Percentiles rank a stretch among this genome's conserved stretches.
These are phyloP conservation scores for Leucoma salicis DNA, from an alignment of 2,888 invertebrate genomes.

Conservation along the genomic window DNA sequence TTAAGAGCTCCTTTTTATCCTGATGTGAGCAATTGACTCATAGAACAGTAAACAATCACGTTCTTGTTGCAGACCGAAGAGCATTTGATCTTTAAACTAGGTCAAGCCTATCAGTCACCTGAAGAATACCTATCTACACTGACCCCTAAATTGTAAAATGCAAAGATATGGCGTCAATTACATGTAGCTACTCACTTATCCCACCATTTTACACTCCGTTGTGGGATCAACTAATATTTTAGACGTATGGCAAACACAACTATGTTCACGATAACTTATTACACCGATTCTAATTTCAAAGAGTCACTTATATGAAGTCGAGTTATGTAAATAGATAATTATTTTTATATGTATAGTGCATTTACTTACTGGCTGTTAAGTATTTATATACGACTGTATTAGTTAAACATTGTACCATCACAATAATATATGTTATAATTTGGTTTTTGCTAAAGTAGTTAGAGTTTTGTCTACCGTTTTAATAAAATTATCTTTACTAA, in stretches of 20 bases:
- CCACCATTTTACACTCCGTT: no score
- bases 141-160: no score
- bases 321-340: slow-evolving; percentile 66
- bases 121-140: no score
- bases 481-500: slow-evolving; percentile 59
- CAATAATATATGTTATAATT: slow-evolving; percentile 42
- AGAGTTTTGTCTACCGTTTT: slow-evolving; percentile 42
- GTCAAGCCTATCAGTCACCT: no score
- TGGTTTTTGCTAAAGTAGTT: slow-evolving; percentile 47
- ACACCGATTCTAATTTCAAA: slow-evolving; percentile 48
- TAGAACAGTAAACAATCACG: no score
- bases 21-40: no score
- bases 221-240: not conserved
- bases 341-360: slow-evolving; percentile 71
- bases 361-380: slow-evolving; percentile 74
- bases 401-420: slow-evolving; percentile 51
- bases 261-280: slow-evolving; percentile 56
- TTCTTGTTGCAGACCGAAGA: no score
- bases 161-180: no score
- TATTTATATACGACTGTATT: slow-evolving; percentile 62
- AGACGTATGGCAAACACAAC: slow-evolving; percentile 23
- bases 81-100: no score
- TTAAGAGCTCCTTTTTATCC: no score
- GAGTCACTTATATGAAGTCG: slow-evolving; percentile 42
- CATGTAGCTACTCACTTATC: no score